Conservation (phyloP, 2,888 invertebrate species). For the Diarsia dahlii region DNA sequence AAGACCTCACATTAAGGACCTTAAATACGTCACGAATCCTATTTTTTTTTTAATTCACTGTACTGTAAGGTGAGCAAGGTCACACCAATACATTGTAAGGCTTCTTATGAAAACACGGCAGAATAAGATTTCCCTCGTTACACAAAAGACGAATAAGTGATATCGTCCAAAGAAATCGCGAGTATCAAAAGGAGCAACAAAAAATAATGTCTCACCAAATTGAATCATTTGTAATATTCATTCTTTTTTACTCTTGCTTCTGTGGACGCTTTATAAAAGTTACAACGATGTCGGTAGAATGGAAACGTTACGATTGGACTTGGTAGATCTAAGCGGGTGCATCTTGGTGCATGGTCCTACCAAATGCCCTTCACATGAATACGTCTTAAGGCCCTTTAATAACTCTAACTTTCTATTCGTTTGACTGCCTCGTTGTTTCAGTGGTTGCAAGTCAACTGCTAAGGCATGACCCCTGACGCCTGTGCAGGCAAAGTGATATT, state of each 20-base stretch:
- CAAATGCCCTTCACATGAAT: neutral
- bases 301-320: slow-evolving; percentile 53
- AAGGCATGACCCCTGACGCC: no score
- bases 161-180: slow-evolving; percentile 81
- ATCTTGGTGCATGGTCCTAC: neutral
- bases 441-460: no score
- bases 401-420: no score
- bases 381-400: no score
- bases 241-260: slow-evolving; percentile 83
- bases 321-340: no score
- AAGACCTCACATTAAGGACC: neutral
- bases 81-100: slow-evolving; percentile 39
- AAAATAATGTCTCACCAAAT: slow-evolving; percentile 86
- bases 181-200: slow-evolving; percentile 78
- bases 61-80: slow-evolving; percentile 22
- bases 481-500: no score
- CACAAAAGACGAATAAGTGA: slow-evolving; percentile 79
- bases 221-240: slow-evolving; percentile 89
- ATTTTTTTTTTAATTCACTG: slow-evolving; percentile 8
- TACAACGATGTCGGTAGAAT: slow-evolving; percentile 58
- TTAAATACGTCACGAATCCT: neutral
- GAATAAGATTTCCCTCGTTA: slow-evolving; percentile 79
- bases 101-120: slow-evolving; percentile 68
- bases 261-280: slow-evolving; percentile 76
- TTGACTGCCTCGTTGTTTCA: no score